These are phyloP conservation scores for Ophion ventricosus DNA, from an alignment of 2,888 invertebrate species.

Conservation along the genomic window DNA sequence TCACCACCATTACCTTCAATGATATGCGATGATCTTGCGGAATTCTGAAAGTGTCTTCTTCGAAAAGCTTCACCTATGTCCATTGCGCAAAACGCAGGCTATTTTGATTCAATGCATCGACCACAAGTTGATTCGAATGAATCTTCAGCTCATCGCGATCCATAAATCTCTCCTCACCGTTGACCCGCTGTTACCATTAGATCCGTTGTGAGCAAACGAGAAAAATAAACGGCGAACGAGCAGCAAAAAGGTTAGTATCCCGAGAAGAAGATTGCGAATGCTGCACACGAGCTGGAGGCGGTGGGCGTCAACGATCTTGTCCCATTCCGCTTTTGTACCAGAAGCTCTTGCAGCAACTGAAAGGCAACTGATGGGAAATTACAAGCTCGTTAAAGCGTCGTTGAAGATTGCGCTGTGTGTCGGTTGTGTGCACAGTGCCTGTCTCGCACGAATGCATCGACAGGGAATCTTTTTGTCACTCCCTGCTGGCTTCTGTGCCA, in stretches of 20 bases:
- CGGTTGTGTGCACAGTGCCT: neutral
- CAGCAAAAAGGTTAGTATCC: slow-evolving; percentile 5
- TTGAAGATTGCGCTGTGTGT: slow-evolving; percentile 44
- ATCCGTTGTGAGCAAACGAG: neutral
- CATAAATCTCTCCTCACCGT: neutral
- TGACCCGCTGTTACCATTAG: neutral
- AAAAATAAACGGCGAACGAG: neutral
- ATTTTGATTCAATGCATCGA: neutral
- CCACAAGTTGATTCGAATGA: neutral
- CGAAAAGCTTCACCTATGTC: neutral
- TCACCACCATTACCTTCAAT: too few relatives aligned
- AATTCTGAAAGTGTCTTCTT: neutral
- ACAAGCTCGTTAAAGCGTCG: slow-evolving; percentile 64
- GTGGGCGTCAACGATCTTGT: slow-evolving; percentile 31
- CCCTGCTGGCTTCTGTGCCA: slow-evolving; percentile 47
- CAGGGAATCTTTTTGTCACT: slow-evolving; percentile 29
- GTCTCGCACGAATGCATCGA: slow-evolving; percentile 30
- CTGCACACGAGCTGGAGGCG: slow-evolving; percentile 8
- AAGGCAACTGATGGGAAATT: slow-evolving; percentile 57
- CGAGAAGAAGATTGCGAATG: slow-evolving; percentile 10
- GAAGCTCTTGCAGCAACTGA: slow-evolving; percentile 21
- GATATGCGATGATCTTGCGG: too few relatives aligned
- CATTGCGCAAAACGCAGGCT: neutral
- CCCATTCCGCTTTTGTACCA: slow-evolving; percentile 20
- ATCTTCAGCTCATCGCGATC: neutral